Evolutionary conservation across 2,888 invertebrate genomes (phyloP).

Genomic region (Macaria liturata): DNA sequence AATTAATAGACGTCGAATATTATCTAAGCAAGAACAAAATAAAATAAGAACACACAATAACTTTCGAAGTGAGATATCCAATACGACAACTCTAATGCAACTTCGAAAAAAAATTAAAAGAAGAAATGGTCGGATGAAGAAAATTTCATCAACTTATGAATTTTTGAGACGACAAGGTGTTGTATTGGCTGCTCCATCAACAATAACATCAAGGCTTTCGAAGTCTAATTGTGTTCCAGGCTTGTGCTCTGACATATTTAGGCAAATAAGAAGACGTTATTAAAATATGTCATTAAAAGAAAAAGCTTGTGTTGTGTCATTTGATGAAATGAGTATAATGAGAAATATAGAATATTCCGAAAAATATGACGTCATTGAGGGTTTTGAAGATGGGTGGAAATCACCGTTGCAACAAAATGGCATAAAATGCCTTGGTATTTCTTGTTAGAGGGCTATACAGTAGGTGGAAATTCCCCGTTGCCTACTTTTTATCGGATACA

Average conservation of each 20-base stretch:
- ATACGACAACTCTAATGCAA: conserved; percentile 20
- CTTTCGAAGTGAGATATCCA: conserved; percentile 11
- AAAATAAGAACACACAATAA: conserved; percentile 1
- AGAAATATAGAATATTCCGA: conserved; percentile 27
- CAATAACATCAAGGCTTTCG: conserved; percentile 23
- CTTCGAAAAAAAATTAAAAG: conserved; percentile 13
- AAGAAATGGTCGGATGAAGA: conserved; percentile 27
- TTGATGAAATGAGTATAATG: conserved; percentile 35
- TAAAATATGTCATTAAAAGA: conserved; percentile 9
- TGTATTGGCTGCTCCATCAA: conserved; percentile 26
- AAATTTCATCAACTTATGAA: conserved; percentile 25
- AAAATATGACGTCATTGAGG: conserved; percentile 28
- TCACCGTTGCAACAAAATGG: conserved; percentile 18
- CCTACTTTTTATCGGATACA: conserved; percentile 25
- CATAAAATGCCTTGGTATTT: conserved; percentile 27
- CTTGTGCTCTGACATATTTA: conserved; percentile 9
- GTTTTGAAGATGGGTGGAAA: conserved; percentile 27
- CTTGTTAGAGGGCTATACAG: conserved; percentile 23
- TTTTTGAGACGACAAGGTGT: conserved; percentile 22
- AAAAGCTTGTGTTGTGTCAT: conserved; percentile 25
- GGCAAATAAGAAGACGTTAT: conserved; percentile 9
- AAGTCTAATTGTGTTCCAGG: conserved; percentile 17
- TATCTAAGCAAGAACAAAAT: not conserved
- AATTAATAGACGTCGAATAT: conserved; percentile 3
- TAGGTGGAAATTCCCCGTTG: conserved; percentile 26